These are phyloP conservation scores for Yoshiicerus persimilis DNA, from an alignment of 1,140 invertebrate species.

Conservation along the genomic window DNA sequence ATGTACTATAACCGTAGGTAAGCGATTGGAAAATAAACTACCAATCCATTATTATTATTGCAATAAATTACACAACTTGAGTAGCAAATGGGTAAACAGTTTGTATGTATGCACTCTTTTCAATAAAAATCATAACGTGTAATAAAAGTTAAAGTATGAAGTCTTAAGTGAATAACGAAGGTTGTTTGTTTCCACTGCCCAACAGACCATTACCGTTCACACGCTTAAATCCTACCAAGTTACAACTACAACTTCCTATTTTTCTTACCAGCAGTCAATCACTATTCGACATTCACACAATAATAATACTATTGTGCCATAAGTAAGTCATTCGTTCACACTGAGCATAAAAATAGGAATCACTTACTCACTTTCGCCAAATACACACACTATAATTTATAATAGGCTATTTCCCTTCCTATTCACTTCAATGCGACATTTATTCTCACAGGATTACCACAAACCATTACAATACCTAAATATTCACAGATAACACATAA, in stretches of 20 bases:
- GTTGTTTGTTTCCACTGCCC: not conserved
- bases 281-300: not conserved
- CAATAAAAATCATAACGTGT: not conserved
- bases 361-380: not conserved
- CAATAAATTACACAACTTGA: not conserved
- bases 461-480: not conserved
- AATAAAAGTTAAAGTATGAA: not conserved
- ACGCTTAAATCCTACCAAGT: not conserved
- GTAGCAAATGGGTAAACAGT: not conserved
- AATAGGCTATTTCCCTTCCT: not conserved
- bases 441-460: not conserved
- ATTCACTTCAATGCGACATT: not conserved
- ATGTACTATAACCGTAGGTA: not conserved
- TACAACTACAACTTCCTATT: not conserved
- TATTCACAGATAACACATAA: not conserved
- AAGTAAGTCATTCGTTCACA: not conserved
- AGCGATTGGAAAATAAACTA: not conserved
- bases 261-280: not conserved
- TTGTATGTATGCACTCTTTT: not conserved
- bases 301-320: not conserved
- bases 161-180: not conserved
- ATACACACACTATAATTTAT: no score
- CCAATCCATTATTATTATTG: not conserved
- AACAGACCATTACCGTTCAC: not conserved
- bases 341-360: not conserved